Evolutionary conservation across 2,888 invertebrate genomes (phyloP), one percentile per base, ranked within the genome.

Genomic region (Diarsia mendica): DNA sequence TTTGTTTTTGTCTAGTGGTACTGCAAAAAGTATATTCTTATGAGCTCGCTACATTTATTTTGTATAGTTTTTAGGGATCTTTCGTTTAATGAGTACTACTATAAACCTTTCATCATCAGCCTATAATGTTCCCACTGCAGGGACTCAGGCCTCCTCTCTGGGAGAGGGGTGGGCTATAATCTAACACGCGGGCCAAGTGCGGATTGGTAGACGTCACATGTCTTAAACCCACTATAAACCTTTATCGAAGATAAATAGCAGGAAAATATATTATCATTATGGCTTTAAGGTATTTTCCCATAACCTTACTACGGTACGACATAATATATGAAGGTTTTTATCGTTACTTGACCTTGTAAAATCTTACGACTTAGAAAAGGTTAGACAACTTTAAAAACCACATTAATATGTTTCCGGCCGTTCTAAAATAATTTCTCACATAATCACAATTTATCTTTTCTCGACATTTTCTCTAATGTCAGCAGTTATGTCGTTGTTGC

Each of bases 351-450:
- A 60, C 18, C 20, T 18, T 33, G 10, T 60, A 1, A 55, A 55
- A 23, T 2, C 13, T 48, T 48, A 55, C 20, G 13, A 23, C 6
- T 48, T 13, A 46, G 23, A 15, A 20, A 23, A 44, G 48, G 0
- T 18, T 23, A 13, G n/a, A 61, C 49, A 65, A 39, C 13, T 68
- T 68, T 1, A 63, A 51, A 55, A 72, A 51, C 33, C 0, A 39
- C 60, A 23, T n/a, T n/a, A n/a, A n/a, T 53, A 48, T 48, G 1
- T 10, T 20, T 28, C 28, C 49, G 33, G 2, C 15, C 23, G 68
- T 68, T 71, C 20, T 48, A 44, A 66, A 63, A 67, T 63, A 72
- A 60, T 71, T 67, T 80, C 72, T 39, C 77, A 83, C 61, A 20
- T 15, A n/a, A 28, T 67, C 51, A 51, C 13, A 63, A 60, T 39